Evolutionary conservation across 1,140 invertebrate species (phyloP), one percentile per base, ranked within the genome.

Genomic region (Drosophila parvula): DNA sequence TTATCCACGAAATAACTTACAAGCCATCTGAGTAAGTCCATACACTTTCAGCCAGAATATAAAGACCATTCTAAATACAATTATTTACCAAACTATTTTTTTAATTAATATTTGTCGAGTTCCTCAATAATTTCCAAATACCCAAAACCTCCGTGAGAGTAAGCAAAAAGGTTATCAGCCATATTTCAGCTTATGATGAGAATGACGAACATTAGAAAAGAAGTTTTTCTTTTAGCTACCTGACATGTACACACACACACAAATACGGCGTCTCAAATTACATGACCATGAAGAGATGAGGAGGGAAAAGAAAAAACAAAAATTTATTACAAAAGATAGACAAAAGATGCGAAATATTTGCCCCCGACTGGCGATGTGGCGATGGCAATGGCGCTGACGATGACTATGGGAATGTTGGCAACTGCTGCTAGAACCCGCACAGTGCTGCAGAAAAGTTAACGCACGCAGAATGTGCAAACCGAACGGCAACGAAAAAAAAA

Each of bases 291-390:
- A 45, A 67, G 16, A 62, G 27, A 73, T 53, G 34, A 55, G 12
- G 45, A 40, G 34, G 59, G 48, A 64, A 68, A 50, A 38, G 59
- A 51, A 64, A 68, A 50, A 5, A 50, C 48, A 50, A 63, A 61
- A 70, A 81, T 78, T 78, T 88, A 89, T 89, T 84, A 89, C 84
- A 89, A 89, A 81, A 79, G 81, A 86, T 67, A 63, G 74, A 80
- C 73, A 88, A 88, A 83, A 88, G 79, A 89, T 89, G 80, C 81
- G 78, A 88, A 88, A 84, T 88, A 90, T 90, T 80, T 83, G 63
- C 65, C 67, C 44, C 61, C 41, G 48, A 44, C 62, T 59, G 30
- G 14, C 62, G 4, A 22, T 34, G 50, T 51, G 57, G 32, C 36
- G 44, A 51, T 69, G 60, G 44, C 64, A 43, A 41, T 71, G 47